Percentiles rank a stretch among this genome's conserved stretches.
phyloP scores from a whole-genome alignment of 2,888 invertebrate species.

The Euplagia quadripunctaria region DNA sequence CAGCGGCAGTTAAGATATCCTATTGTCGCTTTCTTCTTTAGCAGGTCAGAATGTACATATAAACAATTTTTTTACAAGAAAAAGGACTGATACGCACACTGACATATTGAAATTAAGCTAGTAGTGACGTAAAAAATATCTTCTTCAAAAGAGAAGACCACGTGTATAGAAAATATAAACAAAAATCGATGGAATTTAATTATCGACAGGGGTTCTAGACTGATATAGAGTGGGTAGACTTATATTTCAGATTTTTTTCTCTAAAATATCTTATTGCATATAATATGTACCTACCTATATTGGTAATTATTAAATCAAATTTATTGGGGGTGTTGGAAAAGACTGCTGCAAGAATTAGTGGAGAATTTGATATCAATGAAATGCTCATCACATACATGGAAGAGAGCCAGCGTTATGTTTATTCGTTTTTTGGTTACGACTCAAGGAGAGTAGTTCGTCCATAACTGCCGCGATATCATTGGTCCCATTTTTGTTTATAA shows the following conservation, averaged over 20 bases:
- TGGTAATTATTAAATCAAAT: conserved; percentile 19
- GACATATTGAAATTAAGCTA: background rate
- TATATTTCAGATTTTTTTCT: conserved; percentile 23
- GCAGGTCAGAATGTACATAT: background rate
- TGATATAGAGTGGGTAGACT: conserved; percentile 33
- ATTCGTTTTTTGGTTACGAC: background rate
- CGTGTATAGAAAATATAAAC: background rate
- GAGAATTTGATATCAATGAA: conserved; percentile 26
- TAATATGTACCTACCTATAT: conserved; percentile 5
- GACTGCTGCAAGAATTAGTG: conserved; percentile 22
- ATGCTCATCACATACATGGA: conserved; percentile 39
- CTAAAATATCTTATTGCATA: conserved; percentile 27
- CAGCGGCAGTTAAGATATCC: no score
- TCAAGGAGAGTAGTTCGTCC: background rate
- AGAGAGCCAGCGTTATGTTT: background rate
- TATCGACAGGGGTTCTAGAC: conserved; percentile 39
- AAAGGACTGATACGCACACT: background rate
- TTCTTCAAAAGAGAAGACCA: background rate
- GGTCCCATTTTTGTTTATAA: background rate
- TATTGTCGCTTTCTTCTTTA: no score
- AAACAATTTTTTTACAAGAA: no score
- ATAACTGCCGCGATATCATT: background rate
- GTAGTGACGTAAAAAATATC: background rate
- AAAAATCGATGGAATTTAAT: conserved; percentile 1
- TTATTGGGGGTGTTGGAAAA: conserved; percentile 21